Evolutionary conservation across 2,888 invertebrate genomes (phyloP).

Genomic region (Nemurella pictetii): DNA sequence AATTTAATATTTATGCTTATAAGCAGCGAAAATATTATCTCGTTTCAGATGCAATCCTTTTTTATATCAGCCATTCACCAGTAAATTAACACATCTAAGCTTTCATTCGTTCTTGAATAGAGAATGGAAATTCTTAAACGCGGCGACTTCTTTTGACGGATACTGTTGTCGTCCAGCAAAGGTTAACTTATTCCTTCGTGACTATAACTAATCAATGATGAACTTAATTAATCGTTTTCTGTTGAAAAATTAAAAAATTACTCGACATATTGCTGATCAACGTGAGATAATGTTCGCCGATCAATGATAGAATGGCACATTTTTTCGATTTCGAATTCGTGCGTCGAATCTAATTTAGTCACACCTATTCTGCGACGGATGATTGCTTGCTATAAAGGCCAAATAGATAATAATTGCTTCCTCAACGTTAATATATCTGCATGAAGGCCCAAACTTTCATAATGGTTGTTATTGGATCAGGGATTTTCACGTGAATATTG

Average conservation of each 20-base stretch:
- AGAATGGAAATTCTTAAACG: background rate
- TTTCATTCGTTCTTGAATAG: background rate
- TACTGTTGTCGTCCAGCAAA: background rate
- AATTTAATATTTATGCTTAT: too few relatives aligned
- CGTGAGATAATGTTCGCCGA: background rate
- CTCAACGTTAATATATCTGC: background rate
- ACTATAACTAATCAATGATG: background rate
- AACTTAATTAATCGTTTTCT: background rate
- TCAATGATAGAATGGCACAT: too few relatives aligned
- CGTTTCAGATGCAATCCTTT: too few relatives aligned
- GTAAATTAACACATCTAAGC: too few relatives aligned
- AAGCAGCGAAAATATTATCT: too few relatives aligned
- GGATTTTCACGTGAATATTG: background rate
- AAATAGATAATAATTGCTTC: constrained; percentile 10
- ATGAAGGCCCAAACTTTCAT: constrained; percentile 15
- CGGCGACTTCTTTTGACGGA: background rate
- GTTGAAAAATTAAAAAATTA: background rate
- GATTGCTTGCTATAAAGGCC: background rate
- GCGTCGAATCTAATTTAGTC: background rate
- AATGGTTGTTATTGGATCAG: constrained; percentile 7
- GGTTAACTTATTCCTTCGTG: background rate
- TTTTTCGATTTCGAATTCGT: background rate
- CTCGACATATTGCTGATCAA: too few relatives aligned
- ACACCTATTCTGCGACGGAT: background rate
- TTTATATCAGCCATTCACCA: too few relatives aligned